phyloP scores from a whole-genome alignment of 2,888 invertebrate genomes.

The Scaptomyza cyrtandrae region DNA sequence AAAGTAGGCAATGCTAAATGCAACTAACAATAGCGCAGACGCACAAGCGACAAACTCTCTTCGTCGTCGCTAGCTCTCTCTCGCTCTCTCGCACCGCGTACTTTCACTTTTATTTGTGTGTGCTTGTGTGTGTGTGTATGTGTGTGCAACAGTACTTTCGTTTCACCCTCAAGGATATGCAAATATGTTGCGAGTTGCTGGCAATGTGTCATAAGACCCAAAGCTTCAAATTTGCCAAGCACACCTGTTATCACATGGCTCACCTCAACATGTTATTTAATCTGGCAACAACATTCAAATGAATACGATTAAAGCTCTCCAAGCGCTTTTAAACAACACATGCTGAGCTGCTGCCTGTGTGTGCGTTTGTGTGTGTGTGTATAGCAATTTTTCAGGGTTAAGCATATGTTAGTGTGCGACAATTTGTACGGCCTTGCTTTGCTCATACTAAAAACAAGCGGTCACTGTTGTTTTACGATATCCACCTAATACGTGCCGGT shows the following conservation, averaged over 20 bases:
- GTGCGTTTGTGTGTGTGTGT: not conserved
- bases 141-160: constrained; percentile 2
- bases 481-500: constrained; percentile 11
- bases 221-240: constrained; percentile 33
- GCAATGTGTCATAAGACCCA: constrained; percentile 54
- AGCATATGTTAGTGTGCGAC: constrained; percentile 24
- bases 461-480: not conserved
- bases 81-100: constrained; percentile 16
- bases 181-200: constrained; percentile 33
- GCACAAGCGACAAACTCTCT: constrained; percentile 51
- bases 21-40: constrained; percentile 68
- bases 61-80: not conserved
- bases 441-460: not conserved
- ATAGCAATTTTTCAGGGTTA: constrained; percentile 49
- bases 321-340: constrained; percentile 1
- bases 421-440: constrained; percentile 28
- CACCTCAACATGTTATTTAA: constrained; percentile 52
- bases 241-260: constrained; percentile 77
- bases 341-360: not conserved
- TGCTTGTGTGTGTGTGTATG: not conserved
- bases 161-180: constrained; percentile 49
- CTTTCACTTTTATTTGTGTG: constrained; percentile 56
- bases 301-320: constrained; percentile 45
- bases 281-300: constrained; percentile 29
- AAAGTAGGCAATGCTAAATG: constrained; percentile 70